phyloP scores from a whole-genome alignment of 1,140 invertebrate genomes.

The Bombus polaris region DNA sequence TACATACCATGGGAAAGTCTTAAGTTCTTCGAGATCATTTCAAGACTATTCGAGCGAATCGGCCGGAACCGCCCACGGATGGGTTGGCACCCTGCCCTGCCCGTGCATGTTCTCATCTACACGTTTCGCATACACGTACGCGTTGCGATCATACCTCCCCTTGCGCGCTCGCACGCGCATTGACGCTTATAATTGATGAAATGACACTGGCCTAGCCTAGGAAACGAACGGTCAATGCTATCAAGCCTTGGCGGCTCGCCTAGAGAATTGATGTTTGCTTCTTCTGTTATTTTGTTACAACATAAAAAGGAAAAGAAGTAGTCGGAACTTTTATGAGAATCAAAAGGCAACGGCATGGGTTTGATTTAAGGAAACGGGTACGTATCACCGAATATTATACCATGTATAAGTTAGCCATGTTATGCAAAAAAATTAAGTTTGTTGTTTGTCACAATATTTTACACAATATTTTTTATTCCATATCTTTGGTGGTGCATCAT shows the following conservation, averaged over 20 bases:
- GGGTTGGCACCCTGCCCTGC: slow-evolving; percentile 53
- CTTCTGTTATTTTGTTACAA: not conserved
- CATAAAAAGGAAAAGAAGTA: not conserved
- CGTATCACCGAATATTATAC: not conserved
- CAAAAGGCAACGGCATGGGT: not conserved
- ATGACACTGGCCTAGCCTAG: slow-evolving; percentile 60
- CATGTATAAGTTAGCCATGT: not conserved
- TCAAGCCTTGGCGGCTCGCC: slow-evolving; percentile 52
- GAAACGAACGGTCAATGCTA: slow-evolving; percentile 43
- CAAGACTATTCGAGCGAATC: slow-evolving; percentile 58
- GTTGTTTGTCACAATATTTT: slow-evolving; percentile 22
- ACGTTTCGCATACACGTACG: not conserved
- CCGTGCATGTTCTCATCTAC: slow-evolving; percentile 8
- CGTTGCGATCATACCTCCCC: not conserved
- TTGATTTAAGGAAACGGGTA: not conserved
- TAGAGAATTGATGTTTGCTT: not conserved
- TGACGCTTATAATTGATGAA: slow-evolving; percentile 72
- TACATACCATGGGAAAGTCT: slow-evolving; percentile 47
- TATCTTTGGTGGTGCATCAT: not conserved
- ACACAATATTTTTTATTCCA: not conserved
- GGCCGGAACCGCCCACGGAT: slow-evolving; percentile 56
- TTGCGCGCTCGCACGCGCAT: slow-evolving; percentile 32
- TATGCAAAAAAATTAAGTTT: not conserved
- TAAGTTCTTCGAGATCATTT: slow-evolving; percentile 31
- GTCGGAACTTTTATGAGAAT: not conserved